Percentiles rank a stretch among this genome's conserved stretches.
Conservation (phyloP, 2,888 invertebrate genomes). For the Clivina fossor region DNA sequence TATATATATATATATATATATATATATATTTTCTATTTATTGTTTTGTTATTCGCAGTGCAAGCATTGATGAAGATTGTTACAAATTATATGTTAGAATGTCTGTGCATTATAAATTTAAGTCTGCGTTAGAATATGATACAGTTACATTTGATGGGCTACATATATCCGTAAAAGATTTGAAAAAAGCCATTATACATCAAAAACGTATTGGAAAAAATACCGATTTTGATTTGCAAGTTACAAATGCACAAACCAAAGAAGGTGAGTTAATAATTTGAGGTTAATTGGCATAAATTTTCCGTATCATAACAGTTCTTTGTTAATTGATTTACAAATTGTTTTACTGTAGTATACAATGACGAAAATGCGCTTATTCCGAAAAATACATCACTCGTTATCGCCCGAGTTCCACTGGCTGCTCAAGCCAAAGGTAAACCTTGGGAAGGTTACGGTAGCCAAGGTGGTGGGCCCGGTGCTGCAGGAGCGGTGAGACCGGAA, state of each 20-base stretch:
- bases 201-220: slow-evolving; percentile 91
- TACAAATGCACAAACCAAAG: slow-evolving; percentile 95
- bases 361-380: slow-evolving; percentile 88
- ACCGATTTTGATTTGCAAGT: slow-evolving; percentile 96
- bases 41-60: background rate
- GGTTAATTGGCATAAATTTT: slow-evolving; percentile 17
- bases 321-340: too few species aligned
- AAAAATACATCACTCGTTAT: slow-evolving; percentile 97
- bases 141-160: slow-evolving; percentile 94
- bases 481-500: slow-evolving; percentile 51
- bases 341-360: slow-evolving; percentile 75
- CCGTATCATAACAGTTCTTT: background rate
- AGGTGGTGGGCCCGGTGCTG: slow-evolving; percentile 53
- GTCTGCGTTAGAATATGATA: slow-evolving; percentile 93
- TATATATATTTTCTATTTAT: background rate
- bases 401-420: slow-evolving; percentile 84
- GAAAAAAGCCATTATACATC: slow-evolving; percentile 91
- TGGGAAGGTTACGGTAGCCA: slow-evolving; percentile 63
- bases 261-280: slow-evolving; percentile 67
- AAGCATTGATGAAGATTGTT: background rate
- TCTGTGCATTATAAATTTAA: slow-evolving; percentile 99
- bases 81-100: slow-evolving; percentile 61
- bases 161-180: slow-evolving; percentile 94
- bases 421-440: slow-evolving; percentile 67
- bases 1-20: background rate